Base-by-base conservation (phyloP, 64 coral and sea anemone genomes). In the Anthopleura sola region DNA sequence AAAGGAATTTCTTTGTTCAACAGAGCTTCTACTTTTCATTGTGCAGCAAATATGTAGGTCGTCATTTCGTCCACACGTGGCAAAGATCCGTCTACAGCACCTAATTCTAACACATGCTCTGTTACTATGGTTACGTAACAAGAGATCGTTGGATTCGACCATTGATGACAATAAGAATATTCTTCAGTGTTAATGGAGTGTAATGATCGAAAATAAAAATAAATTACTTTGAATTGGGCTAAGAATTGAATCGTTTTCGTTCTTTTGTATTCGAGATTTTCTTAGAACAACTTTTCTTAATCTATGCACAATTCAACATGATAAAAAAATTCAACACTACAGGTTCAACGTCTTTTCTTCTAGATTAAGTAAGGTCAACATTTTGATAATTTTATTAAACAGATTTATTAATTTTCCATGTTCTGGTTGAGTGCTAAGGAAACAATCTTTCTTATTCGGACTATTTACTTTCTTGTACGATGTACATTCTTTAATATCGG, bases 81-180 rank as follows among this genome's bases (percentile, higher is more conserved):
- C 76, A 79, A 26, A 44, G 23, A 48, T 20, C 19, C 12, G 38
- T 19, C 18, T 1, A 44, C 76, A 29, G 37, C 76, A 28, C 3
- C 76, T n/a, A 18, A 24, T 48, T 38, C 76, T 46, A 79, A 19
- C 37, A 79, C 76, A 79, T 47, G 76, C 76, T 71, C 76, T 18
- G 76, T 79, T 48, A 24, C 39, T 38, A 48, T 44, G 76, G 38
- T 47, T 19, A 79, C 37, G 24, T 20, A 79, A 44, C 66, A 11
- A 28, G 29, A 71, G 23, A 66, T 66, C 60, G 23, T 66, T 66
- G 60, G 24, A n/a, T n/a, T 66, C 9, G 0, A 11, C n/a, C n/a
- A n/a, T n/a, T n/a, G 0, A 7, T 23, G 9, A 29, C 62, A 68
- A 28, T 16, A 18, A 38, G 7, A 31, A 3, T 28, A 12, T 19